phyloP scores from a whole-genome alignment of 2,888 invertebrate genomes.

The Rotaria magnacalcarata region DNA sequence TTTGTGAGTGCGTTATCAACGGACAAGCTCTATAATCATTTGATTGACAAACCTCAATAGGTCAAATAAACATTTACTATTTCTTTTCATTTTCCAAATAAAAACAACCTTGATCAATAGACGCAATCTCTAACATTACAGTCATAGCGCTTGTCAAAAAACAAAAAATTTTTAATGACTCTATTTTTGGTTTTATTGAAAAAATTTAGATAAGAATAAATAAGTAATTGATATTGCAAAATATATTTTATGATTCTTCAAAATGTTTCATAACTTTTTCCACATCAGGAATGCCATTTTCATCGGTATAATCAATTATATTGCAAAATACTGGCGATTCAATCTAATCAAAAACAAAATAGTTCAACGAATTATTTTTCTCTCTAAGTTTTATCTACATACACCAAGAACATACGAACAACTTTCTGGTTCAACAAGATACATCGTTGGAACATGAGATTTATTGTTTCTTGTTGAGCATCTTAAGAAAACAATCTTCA shows the following conservation, averaged over 20 bases:
- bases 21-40: too few relatives aligned
- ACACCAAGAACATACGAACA: conserved; percentile 14
- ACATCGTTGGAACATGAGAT: not conserved
- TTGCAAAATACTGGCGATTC: not conserved
- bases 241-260: not conserved
- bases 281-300: not conserved
- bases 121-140: too few relatives aligned
- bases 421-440: conserved; percentile 18
- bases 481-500: not conserved
- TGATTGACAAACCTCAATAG: too few relatives aligned
- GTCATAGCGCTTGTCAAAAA: too few relatives aligned
- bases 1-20: not conserved
- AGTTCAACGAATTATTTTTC: too few relatives aligned
- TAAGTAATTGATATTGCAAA: too few relatives aligned
- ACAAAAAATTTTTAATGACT: too few relatives aligned
- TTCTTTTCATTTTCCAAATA: too few relatives aligned
- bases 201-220: too few relatives aligned
- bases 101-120: too few relatives aligned
- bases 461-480: not conserved
- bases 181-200: too few relatives aligned
- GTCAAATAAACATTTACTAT: too few relatives aligned
- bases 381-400: not conserved
- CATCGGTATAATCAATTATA: conserved; percentile 17
- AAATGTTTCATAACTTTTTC: not conserved
- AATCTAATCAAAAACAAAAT: not conserved